Base-by-base conservation (phyloP, 2,797 vertebrate species). In the Pempheris klunzingeri region DNA sequence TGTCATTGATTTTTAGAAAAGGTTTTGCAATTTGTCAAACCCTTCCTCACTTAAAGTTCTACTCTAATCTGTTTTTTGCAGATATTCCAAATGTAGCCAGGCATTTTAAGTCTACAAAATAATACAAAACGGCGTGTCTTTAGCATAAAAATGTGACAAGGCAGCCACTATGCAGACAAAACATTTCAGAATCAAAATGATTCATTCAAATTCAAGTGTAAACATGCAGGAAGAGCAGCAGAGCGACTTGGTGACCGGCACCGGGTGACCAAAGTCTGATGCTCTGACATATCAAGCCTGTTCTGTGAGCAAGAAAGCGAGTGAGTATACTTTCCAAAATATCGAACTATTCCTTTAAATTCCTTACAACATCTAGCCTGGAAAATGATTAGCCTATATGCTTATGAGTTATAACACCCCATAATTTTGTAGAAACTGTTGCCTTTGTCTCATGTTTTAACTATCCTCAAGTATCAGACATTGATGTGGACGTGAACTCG, bases 331-430 rank as follows among this genome's bases (percentile, higher is more conserved):
- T 65, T 64, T 64, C 32, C 17, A 46, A 36, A 57, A 54, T 41
- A n/a, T 49, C 3, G n/a, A 44, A 64, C 46, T 30, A 13, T 24
- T 65, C n/a, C 10, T 71, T 62, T 20, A 30, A 44, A 39, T 75
- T 11, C 24, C 9, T 30, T 41, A 50, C 75, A 44, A 74, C 49
- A 24, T 58, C 71, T 67, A 3, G 75, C 58, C 43, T 59, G 34
- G 18, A 61, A 4, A 59, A 68, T 15, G 14, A 74, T 11, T 74
- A n/a, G n/a, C n/a, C n/a, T n/a, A n/a, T n/a, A n/a, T n/a, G n/a
- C n/a, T n/a, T n/a, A n/a, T n/a, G n/a, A n/a, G 24, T 18, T 22
- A 84, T 88, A 63, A 77, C 77, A 65, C 70, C 74, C 60, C 80
- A 70, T 41, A 34, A 64, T 41, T 82, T 91, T 24, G 34, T 60